Conservation (phyloP, 2,888 invertebrate species). For the Plagodis pulveraria region DNA sequence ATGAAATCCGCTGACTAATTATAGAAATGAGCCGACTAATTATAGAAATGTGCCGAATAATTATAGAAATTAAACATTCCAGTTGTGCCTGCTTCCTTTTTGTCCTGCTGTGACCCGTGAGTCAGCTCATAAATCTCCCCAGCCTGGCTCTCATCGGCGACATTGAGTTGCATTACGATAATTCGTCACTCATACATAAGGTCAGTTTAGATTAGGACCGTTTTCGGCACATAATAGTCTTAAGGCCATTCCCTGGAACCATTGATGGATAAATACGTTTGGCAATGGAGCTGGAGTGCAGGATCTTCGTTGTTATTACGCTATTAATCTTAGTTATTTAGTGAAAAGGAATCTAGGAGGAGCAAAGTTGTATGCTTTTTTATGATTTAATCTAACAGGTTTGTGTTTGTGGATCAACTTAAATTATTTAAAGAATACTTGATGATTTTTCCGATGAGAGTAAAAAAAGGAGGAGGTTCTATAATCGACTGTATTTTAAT, state of each 20-base stretch:
- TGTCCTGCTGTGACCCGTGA: conserved; percentile 5
- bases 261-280: conserved; percentile 68
- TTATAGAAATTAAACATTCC: too few species aligned
- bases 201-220: conserved; percentile 59
- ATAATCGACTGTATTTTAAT: too few species aligned
- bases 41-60: too few species aligned
- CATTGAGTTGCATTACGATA: conserved; percentile 71
- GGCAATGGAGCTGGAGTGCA: conserved; percentile 58
- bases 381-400: background rate
- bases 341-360: conserved; percentile 5
- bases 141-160: conserved; percentile 35
- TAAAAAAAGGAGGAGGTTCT: too few species aligned
- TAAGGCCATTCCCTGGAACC: conserved; percentile 66
- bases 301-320: conserved; percentile 29
- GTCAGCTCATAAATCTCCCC: conserved; percentile 28
- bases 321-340: conserved; percentile 26
- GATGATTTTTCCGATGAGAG: too few species aligned
- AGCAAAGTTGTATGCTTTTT: background rate
- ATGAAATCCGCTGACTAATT: too few species aligned
- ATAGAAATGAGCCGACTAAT: too few species aligned
- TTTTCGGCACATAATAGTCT: conserved; percentile 69
- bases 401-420: too few species aligned
- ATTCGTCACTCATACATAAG: conserved; percentile 55
- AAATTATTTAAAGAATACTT: too few species aligned
- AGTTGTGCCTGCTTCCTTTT: background rate